A percentile compares a stretch with the other conserved stretches of the same genome.
Evolutionary conservation across 1,140 invertebrate genomes (phyloP).

Genomic region (Stenopsyche tienmushanensis): DNA sequence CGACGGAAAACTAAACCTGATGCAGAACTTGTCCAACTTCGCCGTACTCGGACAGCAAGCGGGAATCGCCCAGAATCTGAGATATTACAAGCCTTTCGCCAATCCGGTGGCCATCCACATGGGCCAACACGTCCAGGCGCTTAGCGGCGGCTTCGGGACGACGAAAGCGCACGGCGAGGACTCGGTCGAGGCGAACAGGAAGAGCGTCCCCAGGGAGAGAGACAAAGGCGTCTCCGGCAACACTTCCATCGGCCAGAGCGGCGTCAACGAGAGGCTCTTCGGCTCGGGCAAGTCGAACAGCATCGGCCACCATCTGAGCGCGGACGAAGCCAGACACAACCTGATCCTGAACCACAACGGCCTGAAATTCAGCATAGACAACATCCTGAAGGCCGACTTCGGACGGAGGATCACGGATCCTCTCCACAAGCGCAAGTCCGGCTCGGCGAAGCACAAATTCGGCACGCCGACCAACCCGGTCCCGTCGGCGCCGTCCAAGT

Average conservation of each 20-base stretch:
- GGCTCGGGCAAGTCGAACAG: conserved; percentile 39
- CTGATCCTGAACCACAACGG: conserved; percentile 58
- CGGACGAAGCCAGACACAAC: conserved; percentile 50
- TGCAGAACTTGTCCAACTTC: conserved; percentile 35
- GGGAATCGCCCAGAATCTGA: conserved; percentile 18
- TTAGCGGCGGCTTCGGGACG: conserved; percentile 23
- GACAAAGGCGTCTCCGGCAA: conserved; percentile 25
- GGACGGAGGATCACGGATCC: conserved; percentile 73
- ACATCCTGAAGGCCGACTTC: conserved; percentile 88
- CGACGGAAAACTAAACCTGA: conserved; percentile 36
- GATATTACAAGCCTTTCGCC: conserved; percentile 36
- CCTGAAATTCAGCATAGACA: conserved; percentile 90
- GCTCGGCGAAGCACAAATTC: conserved; percentile 35
- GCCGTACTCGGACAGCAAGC: conserved; percentile 31
- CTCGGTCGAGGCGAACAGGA: conserved; percentile 22
- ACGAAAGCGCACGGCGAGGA: conserved; percentile 20
- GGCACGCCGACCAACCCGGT: conserved; percentile 18
- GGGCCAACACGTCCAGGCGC: conserved; percentile 22
- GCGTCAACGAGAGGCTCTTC: conserved; percentile 32
- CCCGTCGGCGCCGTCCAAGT: not conserved
- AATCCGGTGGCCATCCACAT: conserved; percentile 25
- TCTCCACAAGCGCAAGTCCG: conserved; percentile 56
- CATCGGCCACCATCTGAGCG: conserved; percentile 43
- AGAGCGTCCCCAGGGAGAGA: conserved; percentile 15
- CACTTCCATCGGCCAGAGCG: not conserved